phyloP scores from a whole-genome alignment of 2,888 invertebrate species.

The Leucozona laternaria region DNA sequence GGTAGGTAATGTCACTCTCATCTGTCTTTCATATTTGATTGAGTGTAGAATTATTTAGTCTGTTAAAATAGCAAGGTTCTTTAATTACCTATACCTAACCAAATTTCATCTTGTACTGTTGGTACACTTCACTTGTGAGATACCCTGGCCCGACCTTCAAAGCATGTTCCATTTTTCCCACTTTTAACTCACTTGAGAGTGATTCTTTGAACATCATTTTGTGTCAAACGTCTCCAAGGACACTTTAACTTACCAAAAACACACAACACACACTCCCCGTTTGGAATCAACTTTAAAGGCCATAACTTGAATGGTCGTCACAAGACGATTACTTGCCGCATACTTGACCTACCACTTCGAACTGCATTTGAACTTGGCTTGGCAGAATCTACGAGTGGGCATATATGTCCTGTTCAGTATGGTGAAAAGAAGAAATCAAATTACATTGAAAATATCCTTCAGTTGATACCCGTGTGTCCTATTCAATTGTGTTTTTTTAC shows the following conservation, averaged over 20 bases:
- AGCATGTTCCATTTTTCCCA: background rate
- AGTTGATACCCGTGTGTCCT: slow-evolving; percentile 59
- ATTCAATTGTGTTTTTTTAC: slow-evolving; percentile 60
- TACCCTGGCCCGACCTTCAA: background rate
- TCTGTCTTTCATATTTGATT: slow-evolving; percentile 49
- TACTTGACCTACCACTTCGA: slow-evolving; percentile 51
- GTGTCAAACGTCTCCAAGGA: background rate
- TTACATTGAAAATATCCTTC: slow-evolving; percentile 70
- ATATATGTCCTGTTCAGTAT: slow-evolving; percentile 12
- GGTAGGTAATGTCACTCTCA: slow-evolving; percentile 32
- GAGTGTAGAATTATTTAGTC: slow-evolving; percentile 25
- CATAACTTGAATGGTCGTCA: slow-evolving; percentile 10
- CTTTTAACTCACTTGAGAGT: background rate
- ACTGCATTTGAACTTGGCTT: slow-evolving; percentile 58
- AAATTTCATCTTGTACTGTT: background rate
- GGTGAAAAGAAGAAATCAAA: slow-evolving; percentile 65
- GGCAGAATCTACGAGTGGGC: background rate
- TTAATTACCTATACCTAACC: background rate
- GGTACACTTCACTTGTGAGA: background rate
- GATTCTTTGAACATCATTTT: background rate
- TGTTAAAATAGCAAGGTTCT: background rate
- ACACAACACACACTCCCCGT: slow-evolving; percentile 2
- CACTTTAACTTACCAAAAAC: background rate
- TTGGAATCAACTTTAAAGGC: slow-evolving; percentile 17
- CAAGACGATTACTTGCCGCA: slow-evolving; percentile 19